Evolutionary conservation across 2,797 vertebrate species (phyloP), one percentile per base, ranked within the genome.

Genomic region (Dermochelys coriacea): DNA sequence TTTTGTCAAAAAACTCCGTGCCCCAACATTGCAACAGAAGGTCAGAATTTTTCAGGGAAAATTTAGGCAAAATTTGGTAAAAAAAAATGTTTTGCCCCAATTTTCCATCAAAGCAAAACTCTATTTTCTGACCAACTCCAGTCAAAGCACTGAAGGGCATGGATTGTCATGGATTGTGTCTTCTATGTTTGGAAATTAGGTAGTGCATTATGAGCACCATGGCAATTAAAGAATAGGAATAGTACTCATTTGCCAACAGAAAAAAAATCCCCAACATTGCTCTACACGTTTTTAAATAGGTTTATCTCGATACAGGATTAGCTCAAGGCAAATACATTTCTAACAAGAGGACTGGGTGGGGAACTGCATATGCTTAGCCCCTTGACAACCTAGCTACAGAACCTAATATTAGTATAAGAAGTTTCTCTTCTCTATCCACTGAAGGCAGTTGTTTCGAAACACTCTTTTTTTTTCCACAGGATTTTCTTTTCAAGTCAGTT

Each of bases 251-350:
- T 23, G 2, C n/a, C n/a, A 50, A 64, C 49, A 71, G 61, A 16
- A 77, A 79, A 82, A 51, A 15, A 8, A 6, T 4, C 29, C 52
- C 37, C 47, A 0, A 0, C 4, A 2, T 27, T 29, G 19, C n/a
- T 16, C 37, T 29, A 12, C 29, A 29, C 71, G 59, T 29, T 5
- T 47, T 8, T 1, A 12, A 45, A 47, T 3, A 8, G 27, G 15
- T 85, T 86, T 80, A 31, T 31, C 49, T 23, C 6, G 21, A 75
- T 37, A 2, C 37, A 21, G 5, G 25, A 12, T 31, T 41, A 29
- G 10, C 6, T 85, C 41, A 85, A 2, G 79, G n/a, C 52, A 75
- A 89, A 64, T 2, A 6, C 5, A n/a, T 68, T 86, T 81, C 12
- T 49, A 83, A 16, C 27, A 47, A 21, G 51, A 85, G 8, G 45